Conservation (phyloP, 2,888 invertebrate genomes). For the Nebria salina region DNA sequence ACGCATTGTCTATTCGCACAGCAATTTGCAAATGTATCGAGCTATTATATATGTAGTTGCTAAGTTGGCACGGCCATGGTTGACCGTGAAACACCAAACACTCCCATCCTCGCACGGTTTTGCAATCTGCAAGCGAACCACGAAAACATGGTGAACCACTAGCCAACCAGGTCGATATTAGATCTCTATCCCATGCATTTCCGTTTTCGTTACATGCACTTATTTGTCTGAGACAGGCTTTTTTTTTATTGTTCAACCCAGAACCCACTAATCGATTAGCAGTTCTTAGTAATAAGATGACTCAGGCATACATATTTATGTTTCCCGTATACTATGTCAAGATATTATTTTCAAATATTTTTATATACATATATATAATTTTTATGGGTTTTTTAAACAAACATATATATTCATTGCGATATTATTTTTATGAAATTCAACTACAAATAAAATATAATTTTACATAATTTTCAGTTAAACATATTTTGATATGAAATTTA, state of each 20-base stretch:
- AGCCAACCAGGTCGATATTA: neutral
- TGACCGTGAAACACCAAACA: neutral
- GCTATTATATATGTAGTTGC: constrained; percentile 27
- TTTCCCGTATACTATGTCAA: no score
- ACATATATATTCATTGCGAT: no score
- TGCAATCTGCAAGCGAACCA: constrained; percentile 1
- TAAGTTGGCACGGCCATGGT: neutral
- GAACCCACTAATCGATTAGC: no score
- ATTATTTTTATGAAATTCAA: no score
- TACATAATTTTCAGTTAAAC: no score
- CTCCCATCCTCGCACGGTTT: neutral
- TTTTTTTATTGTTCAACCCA: neutral
- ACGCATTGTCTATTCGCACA: constrained; percentile 40
- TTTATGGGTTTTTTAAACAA: no score
- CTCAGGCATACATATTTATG: no score
- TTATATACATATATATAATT: no score
- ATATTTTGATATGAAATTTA: no score
- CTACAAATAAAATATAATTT: no score
- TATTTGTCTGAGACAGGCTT: neutral
- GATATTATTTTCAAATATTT: no score
- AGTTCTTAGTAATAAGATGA: no score
- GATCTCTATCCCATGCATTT: neutral
- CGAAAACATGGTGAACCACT: neutral
- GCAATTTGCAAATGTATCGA: constrained; percentile 44
- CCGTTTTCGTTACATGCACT: neutral